Conservation (phyloP, 1,140 invertebrate genomes). For the Brachionus rubens region DNA sequence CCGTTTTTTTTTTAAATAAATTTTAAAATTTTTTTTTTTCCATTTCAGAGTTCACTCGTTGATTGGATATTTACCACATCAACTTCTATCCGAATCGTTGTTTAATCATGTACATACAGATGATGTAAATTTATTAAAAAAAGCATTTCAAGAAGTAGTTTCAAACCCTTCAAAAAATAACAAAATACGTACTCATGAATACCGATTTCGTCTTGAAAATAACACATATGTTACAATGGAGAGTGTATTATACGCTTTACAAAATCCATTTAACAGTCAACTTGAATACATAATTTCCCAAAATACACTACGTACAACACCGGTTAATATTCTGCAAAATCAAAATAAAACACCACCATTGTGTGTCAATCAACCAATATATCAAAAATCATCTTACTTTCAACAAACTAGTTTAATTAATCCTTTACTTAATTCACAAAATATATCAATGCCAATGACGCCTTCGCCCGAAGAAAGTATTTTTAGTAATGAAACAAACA, state of each 20-base stretch:
- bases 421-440: background rate
- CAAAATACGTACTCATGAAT: slow-evolving; percentile 40
- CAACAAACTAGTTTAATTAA: too few species aligned
- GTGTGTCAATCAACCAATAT: background rate
- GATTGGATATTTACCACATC: slow-evolving; percentile 35
- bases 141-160: slow-evolving; percentile 41
- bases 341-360: background rate
- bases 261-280: slow-evolving; percentile 40
- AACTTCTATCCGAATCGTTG: slow-evolving; percentile 29
- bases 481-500: slow-evolving; percentile 1
- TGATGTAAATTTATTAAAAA: slow-evolving; percentile 37
- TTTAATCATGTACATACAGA: slow-evolving; percentile 45
- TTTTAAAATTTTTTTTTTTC: background rate
- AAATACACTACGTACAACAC: background rate
- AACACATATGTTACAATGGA: background rate
- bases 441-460: slow-evolving; percentile 28
- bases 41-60: background rate
- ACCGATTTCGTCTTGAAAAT: slow-evolving; percentile 29
- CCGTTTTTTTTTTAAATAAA: too few species aligned
- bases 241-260: slow-evolving; percentile 33
- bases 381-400: background rate
- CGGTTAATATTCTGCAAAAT: background rate
- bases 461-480: slow-evolving; percentile 22
- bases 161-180: background rate
- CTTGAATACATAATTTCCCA: slow-evolving; percentile 33